Conservation (phyloP, 1,140 invertebrate species). For the fruit fly (Drosophila melanogaster) region Release_6_plus_ISO1_MT NT_037436.4:6070501-6071000, state of each 20-base stretch:
- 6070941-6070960: constrained; percentile 93
- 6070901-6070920: constrained; percentile 96
- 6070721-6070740: constrained; percentile 91
- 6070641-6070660: constrained; percentile 94
- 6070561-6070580: constrained; percentile 91
- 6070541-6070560: constrained; percentile 88
- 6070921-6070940: constrained; percentile 93
- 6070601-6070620: constrained; percentile 90
- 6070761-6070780: constrained; percentile 93
- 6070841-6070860: constrained; percentile 90
- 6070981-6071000: constrained; percentile 93
- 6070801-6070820: constrained; percentile 92
- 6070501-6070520: constrained; percentile 89
- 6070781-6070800: constrained; percentile 94
- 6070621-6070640: constrained; percentile 93
- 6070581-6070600: constrained; percentile 90
- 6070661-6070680: constrained; percentile 93
- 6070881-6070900: constrained; percentile 94
- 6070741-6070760: constrained; percentile 90
- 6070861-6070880: constrained; percentile 90
- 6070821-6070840: constrained; percentile 89
- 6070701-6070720: constrained; percentile 93
- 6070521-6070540: constrained; percentile 78
- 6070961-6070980: constrained; percentile 94
- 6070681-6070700: constrained; percentile 91